phyloP scores from a whole-genome alignment of 2,797 vertebrate genomes.

The Leptodactylus fallax region DNA sequence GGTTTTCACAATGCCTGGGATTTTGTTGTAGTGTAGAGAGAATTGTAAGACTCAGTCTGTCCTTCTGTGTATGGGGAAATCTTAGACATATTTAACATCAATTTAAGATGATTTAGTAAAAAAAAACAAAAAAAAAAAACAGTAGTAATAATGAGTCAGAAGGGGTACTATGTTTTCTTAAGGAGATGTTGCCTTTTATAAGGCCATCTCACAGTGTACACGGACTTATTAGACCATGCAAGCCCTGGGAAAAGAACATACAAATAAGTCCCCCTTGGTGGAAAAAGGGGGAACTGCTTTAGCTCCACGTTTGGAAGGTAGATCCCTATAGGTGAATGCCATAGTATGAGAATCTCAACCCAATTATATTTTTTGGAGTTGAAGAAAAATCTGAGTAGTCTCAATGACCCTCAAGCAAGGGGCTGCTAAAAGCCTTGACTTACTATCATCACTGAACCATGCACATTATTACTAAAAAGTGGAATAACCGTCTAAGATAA shows the following conservation, averaged over 20 bases:
- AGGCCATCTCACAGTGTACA: too few species aligned
- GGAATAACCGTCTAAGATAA: neutral
- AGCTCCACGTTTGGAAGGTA: too few species aligned
- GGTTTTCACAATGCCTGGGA: neutral
- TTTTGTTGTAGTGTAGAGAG: neutral
- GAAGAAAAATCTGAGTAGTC: too few species aligned
- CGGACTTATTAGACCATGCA: too few species aligned
- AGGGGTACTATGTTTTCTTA: too few species aligned
- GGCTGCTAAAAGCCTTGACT: neutral
- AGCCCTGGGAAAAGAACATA: too few species aligned
- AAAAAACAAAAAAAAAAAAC: too few species aligned
- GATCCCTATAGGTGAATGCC: too few species aligned
- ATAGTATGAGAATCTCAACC: neutral
- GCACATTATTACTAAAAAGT: neutral
- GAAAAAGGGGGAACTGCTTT: too few species aligned
- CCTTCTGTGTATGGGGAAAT: neutral
- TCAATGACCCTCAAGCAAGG: neutral
- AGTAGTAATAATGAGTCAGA: neutral
- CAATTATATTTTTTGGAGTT: too few species aligned
- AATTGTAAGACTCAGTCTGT: neutral
- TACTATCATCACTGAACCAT: neutral
- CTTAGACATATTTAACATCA: neutral
- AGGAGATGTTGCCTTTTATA: too few species aligned
- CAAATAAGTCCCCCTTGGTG: too few species aligned
- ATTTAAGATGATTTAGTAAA: neutral